Evolutionary conservation across 2,888 invertebrate species (phyloP).

Genomic region (Anthoptus insignis): DNA sequence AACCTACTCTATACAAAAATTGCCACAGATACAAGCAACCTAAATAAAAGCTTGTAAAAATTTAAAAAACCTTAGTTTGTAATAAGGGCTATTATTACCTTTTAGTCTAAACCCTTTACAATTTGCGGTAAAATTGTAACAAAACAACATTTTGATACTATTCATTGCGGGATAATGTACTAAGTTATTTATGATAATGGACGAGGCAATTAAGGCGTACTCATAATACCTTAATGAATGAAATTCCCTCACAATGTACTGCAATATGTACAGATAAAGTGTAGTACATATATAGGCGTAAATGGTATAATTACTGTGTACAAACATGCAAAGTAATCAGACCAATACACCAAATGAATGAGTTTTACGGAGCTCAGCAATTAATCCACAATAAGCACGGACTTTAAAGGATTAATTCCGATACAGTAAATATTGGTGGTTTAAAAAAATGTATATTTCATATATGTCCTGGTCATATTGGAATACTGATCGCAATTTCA

Average conservation of each 20-base stretch:
- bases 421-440: background rate
- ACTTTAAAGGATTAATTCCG: background rate
- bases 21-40: too few species aligned
- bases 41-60: too few species aligned
- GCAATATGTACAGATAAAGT: background rate
- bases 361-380: background rate
- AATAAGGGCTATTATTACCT: too few species aligned
- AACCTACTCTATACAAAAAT: too few species aligned
- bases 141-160: background rate
- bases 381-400: background rate
- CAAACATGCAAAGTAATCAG: background rate
- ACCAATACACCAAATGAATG: background rate
- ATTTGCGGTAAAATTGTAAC: too few species aligned
- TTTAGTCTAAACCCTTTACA: too few species aligned
- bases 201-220: background rate
- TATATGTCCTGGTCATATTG: too few species aligned
- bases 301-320: background rate
- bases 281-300: background rate
- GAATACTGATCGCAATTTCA: too few species aligned
- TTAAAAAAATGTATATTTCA: background rate
- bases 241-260: background rate
- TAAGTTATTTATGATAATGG: background rate
- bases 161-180: background rate
- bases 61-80: too few species aligned
- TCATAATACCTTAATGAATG: background rate